These are phyloP conservation scores for Neelides sp. DNA, from an alignment of 1,140 invertebrate genomes.

Conservation along the genomic window DNA sequence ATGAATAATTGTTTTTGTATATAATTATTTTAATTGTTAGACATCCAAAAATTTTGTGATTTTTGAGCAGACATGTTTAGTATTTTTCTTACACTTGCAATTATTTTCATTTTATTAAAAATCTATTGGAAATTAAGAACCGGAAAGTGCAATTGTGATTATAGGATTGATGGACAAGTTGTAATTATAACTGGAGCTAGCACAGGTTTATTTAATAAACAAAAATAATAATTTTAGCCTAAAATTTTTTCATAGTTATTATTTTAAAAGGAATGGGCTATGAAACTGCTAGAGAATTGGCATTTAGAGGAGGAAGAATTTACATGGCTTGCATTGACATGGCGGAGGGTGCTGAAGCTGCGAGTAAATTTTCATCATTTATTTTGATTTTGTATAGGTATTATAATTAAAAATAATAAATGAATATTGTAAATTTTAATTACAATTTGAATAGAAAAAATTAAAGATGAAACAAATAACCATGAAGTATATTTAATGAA, in stretches of 20 bases:
- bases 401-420: no score
- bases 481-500: conserved; percentile 32
- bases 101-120: no score
- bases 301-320: conserved; percentile 36
- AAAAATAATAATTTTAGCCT: no score
- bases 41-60: no score
- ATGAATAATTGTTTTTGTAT: no score
- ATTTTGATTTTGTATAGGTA: no score
- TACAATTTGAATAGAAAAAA: conserved; percentile 31
- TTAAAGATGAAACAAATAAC: conserved; percentile 28
- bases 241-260: no score
- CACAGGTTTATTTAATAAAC: no score
- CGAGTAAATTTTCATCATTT: conserved; percentile 25
- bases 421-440: no score
- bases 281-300: conserved; percentile 40
- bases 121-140: conserved; percentile 36
- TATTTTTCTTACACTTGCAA: no score
- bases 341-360: conserved; percentile 33
- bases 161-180: conserved; percentile 42
- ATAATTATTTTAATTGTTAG: no score
- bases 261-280: conserved; percentile 40
- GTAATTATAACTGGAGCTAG: conserved; percentile 45
- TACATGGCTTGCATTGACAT: conserved; percentile 40
- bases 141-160: conserved; percentile 40
- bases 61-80: no score